Evolutionary conservation across 2,888 invertebrate genomes (phyloP), one percentile per base, ranked within the genome.

Genomic region (Platycheirus albimanus): DNA sequence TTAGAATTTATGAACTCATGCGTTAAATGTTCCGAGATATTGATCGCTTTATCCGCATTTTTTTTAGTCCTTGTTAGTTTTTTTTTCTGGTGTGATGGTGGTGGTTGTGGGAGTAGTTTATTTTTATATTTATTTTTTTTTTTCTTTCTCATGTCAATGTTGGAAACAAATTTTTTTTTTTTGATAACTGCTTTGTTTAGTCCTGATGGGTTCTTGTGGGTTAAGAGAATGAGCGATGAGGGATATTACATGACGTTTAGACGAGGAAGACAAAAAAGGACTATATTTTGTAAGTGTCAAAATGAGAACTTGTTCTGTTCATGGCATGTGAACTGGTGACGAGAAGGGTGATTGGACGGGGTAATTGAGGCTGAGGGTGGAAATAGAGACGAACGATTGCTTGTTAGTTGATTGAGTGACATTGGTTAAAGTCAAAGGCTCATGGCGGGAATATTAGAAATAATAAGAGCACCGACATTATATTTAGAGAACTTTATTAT

Each of bases 1-100:
- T 47, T 24, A 54, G 8, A 47, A 45, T 47, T 69, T 69, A 56
- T 69, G 56, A 69, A 69, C 24, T 56, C 56, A 56, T 56, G 54
- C 69, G 69, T 54, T 69, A 20, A 69, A 36, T 54, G 20, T 17
- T 45, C 45, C 33, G 24, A 69, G 45, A 69, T 69, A 69, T 69
- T 69, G 54, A 69, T 56, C 69, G 54, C 20, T 45, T 69, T 47
- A 45, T 45, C n/a, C 28, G n/a, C 36, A n/a, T n/a, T 51, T 41
- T 54, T 45, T 7, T 33, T 54, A 11, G 30, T 45, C 13, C 56
- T 56, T 36, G 45, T 11, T 36, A 47, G 11, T 47, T 20, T n/a
- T n/a, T n/a, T n/a, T n/a, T n/a, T n/a, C n/a, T 33, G 30, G 30
- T 33, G 30, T 58, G 61, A 19, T 30, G 20, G 15, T 58, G 15